These are phyloP conservation scores for Volucella inflata DNA, from an alignment of 2,888 invertebrate genomes.

Conservation along the genomic window DNA sequence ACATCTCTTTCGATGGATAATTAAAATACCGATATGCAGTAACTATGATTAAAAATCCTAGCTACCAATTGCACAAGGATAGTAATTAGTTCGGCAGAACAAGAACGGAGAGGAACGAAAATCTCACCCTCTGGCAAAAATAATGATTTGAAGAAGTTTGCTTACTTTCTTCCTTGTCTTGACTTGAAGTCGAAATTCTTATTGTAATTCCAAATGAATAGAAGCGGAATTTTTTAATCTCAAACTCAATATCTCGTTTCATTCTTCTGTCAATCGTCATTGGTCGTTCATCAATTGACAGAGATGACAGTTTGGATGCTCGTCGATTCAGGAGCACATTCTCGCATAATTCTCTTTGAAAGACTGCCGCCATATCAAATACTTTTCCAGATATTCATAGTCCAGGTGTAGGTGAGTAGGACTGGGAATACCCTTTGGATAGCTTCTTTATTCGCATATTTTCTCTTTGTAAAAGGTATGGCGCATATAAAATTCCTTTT, in stretches of 20 bases:
- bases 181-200: not conserved
- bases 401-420: too few species aligned
- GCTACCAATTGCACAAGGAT: conserved; percentile 3
- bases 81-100: conserved; percentile 51
- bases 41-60: conserved; percentile 62
- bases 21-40: conserved; percentile 40
- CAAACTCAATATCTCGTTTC: conserved; percentile 55
- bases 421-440: too few species aligned
- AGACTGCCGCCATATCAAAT: not conserved
- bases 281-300: conserved; percentile 42
- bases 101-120: not conserved
- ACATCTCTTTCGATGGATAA: conserved; percentile 21
- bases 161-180: conserved; percentile 25
- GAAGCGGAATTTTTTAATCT: conserved; percentile 70
- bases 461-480: conserved; percentile 22
- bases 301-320: conserved; percentile 29
- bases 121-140: conserved; percentile 1
- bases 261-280: not conserved
- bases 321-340: conserved; percentile 25
- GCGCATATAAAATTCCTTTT: conserved; percentile 12
- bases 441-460: not conserved
- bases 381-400: too few species aligned
- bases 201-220: conserved; percentile 65
- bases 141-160: conserved; percentile 36
- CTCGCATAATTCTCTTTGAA: conserved; percentile 26